Percentiles rank a stretch among this genome's conserved stretches.
Conservation (phyloP, 2,113 vertebrate species). For the Petrocephalus microphthalmus region DNA sequence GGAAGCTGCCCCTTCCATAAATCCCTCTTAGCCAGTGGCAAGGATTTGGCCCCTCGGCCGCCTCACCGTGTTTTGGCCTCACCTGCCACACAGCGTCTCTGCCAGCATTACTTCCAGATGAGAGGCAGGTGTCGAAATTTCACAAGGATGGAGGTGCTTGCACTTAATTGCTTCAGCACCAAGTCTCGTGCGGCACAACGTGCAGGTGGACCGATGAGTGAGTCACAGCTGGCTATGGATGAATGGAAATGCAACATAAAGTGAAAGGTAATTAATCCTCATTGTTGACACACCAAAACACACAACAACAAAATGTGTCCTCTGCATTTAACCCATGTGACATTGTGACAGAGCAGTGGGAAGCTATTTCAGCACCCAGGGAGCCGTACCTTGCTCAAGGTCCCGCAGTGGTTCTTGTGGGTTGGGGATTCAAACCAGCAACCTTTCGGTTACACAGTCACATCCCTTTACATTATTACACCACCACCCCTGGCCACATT, state of each 20-base stretch:
- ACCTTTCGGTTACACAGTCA: too few species aligned
- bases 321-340: too few species aligned
- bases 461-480: too few species aligned
- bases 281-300: too few species aligned
- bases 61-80: background rate
- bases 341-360: too few species aligned
- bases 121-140: background rate
- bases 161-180: background rate
- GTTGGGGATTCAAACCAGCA: too few species aligned
- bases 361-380: too few species aligned
- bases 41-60: background rate
- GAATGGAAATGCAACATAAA: background rate
- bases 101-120: background rate
- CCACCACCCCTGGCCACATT: too few species aligned
- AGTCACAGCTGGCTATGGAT: background rate
- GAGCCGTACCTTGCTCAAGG: too few species aligned
- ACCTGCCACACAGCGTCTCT: background rate
- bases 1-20: background rate
- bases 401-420: too few species aligned
- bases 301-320: too few species aligned
- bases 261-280: too few species aligned
- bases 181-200: background rate
- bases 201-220: background rate
- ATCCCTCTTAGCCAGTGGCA: background rate
- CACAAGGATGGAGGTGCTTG: background rate